A percentile compares a stretch with the other conserved stretches of the same genome.
Evolutionary conservation across 2,888 invertebrate species (phyloP).

Genomic region (Notocelia uddmanniana): DNA sequence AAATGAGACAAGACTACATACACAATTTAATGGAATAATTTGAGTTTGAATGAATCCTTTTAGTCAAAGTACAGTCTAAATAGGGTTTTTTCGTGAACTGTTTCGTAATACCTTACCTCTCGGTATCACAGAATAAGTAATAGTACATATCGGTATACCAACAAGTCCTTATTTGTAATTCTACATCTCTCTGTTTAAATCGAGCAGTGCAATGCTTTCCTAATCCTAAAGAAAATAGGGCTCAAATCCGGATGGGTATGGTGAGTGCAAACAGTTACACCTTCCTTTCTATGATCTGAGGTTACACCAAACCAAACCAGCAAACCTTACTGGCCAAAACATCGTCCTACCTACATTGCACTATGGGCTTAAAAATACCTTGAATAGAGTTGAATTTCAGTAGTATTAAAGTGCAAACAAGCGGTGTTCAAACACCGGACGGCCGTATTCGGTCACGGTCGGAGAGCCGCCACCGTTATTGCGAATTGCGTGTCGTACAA

Average conservation of each 20-base stretch:
- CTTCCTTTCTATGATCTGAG: too few relatives aligned
- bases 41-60: neutral
- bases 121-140: too few relatives aligned
- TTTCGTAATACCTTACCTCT: neutral
- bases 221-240: constrained; percentile 3
- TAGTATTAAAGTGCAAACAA: constrained; percentile 5
- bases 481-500: constrained; percentile 24
- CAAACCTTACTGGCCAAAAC: neutral
- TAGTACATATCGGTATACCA: too few relatives aligned
- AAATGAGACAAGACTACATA: too few relatives aligned
- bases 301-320: too few relatives aligned
- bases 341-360: neutral
- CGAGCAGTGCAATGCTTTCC: neutral
- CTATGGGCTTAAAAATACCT: neutral
- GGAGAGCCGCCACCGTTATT: constrained; percentile 37
- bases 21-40: neutral
- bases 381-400: constrained; percentile 11
- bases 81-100: neutral
- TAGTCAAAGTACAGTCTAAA: neutral
- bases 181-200: neutral
- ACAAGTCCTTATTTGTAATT: constrained; percentile 18
- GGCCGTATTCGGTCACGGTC: constrained; percentile 44
- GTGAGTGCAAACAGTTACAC: neutral
- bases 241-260: neutral
- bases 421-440: constrained; percentile 31